Base-by-base conservation (phyloP, 1,140 invertebrate species). In the Caenorhabditis briggsae region DNA sequence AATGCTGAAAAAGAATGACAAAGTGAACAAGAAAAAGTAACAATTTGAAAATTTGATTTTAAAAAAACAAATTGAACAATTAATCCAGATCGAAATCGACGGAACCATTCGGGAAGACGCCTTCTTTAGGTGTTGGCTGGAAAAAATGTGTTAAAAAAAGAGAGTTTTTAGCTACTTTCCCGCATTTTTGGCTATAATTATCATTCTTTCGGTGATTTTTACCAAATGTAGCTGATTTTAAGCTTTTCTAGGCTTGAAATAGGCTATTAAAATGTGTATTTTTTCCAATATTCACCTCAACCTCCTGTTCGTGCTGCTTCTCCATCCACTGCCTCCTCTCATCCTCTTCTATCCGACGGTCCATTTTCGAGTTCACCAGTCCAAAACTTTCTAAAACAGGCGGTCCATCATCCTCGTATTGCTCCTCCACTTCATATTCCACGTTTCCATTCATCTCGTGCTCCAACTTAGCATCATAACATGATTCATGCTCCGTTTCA, bases 71-170 rank as follows among this genome's bases (percentile, higher is more conserved):
- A 46, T 25, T 46, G 14, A 25, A 5, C 18, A 16, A 70, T 78
- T 14, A 78, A n/a, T 78, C 70, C 7, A 78, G 70, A 5, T 78
- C 70, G 1, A 53, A 16, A n/a, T 78, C 70, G n/a, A 78, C 23
- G 2, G 50, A 50, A 11, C 70, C 70, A 78, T 53, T 23, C 11
- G 70, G 70, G n/a, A 78, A 50, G 3, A 78, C 41, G 20, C 12
- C 11, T 16, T 23, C 46, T 18, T 50, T 23, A 11, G 6, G n/a
- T 23, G 70, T 0, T 8, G 33, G 3, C 70, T 78, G 70, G n/a
- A 58, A 58, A 58, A 58, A n/a, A n/a, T n/a, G n/a, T n/a, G n/a
- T n/a, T n/a, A n/a, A n/a, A n/a, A n/a, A n/a, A n/a, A n/a, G n/a
- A n/a, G n/a, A n/a, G n/a, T n/a, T n/a, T n/a, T n/a, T n/a, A n/a